Conservation (phyloP, 2,888 invertebrate species). For the Stenodema calcarata region DNA sequence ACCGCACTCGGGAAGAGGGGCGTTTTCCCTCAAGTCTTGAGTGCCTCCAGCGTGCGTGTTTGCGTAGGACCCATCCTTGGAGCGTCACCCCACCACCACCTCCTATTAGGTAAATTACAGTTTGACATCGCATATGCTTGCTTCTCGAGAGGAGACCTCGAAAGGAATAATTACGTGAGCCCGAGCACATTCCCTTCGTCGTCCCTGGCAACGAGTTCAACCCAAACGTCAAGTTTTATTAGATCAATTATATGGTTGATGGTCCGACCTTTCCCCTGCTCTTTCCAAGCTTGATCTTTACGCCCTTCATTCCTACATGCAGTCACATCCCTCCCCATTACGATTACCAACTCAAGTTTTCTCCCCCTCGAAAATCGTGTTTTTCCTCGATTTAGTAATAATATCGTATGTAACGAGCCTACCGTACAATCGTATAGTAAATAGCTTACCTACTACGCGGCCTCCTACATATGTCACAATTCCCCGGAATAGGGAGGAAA, state of each 20-base stretch:
- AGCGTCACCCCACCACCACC: neutral
- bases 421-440: too few relatives aligned
- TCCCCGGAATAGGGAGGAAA: too few relatives aligned
- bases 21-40: constrained; percentile 39
- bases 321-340: neutral
- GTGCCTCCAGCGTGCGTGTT: constrained; percentile 35
- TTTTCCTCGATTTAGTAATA: neutral
- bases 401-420: neutral
- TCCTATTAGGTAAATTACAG: constrained; percentile 51
- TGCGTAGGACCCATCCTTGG: constrained; percentile 33
- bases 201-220: constrained; percentile 43
- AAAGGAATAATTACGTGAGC: constrained; percentile 42
- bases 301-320: neutral
- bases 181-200: constrained; percentile 1
- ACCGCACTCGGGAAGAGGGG: constrained; percentile 36
- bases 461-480: too few relatives aligned
- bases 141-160: constrained; percentile 26
- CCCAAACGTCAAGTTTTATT: constrained; percentile 48
- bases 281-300: neutral
- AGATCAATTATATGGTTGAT: constrained; percentile 44
- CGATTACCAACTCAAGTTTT: neutral
- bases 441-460: too few relatives aligned
- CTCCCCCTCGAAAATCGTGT: neutral
- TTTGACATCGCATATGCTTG: constrained; percentile 49
- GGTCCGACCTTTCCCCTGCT: neutral